Conservation (phyloP, 1,140 invertebrate genomes). For the Apolygus lucorum region DNA sequence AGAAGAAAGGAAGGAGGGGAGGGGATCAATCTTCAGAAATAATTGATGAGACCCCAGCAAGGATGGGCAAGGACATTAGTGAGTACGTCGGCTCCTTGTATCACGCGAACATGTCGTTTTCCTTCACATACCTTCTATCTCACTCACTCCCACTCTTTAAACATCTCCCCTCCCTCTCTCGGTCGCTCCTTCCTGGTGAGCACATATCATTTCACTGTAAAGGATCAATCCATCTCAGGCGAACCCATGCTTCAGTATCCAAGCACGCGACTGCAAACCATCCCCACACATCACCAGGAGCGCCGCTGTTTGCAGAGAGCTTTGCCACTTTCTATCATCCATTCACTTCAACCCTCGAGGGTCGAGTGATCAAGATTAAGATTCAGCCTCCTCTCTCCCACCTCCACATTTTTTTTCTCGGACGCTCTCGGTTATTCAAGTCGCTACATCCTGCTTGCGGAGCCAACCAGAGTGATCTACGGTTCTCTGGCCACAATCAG, state of each 20-base stretch:
- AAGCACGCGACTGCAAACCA: not conserved
- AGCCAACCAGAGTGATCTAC: too few species aligned
- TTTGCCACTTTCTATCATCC: too few species aligned
- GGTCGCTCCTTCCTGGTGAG: not conserved
- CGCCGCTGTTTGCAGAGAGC: not conserved
- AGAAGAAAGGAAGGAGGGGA: not conserved
- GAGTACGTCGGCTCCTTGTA: not conserved
- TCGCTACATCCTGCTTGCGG: too few species aligned
- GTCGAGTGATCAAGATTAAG: too few species aligned
- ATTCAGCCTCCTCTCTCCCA: too few species aligned
- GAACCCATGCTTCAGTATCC: not conserved
- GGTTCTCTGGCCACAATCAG: too few species aligned
- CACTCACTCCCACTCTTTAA: not conserved
- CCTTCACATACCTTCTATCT: not conserved
- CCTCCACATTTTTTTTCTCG: too few species aligned
- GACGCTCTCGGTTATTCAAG: too few species aligned
- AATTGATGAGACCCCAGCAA: not conserved
- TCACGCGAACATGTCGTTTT: not conserved
- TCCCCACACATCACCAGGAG: too few species aligned
- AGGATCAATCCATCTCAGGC: not conserved
- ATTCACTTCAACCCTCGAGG: too few species aligned
- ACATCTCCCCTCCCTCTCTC: not conserved
- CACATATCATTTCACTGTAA: slow-evolving; percentile 1
- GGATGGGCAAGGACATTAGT: not conserved
- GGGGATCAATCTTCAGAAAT: not conserved